Percentiles rank a stretch among this genome's conserved stretches.
phyloP scores from a whole-genome alignment of 2,113 vertebrate genomes.

The Myotis yumanensis region DNA sequence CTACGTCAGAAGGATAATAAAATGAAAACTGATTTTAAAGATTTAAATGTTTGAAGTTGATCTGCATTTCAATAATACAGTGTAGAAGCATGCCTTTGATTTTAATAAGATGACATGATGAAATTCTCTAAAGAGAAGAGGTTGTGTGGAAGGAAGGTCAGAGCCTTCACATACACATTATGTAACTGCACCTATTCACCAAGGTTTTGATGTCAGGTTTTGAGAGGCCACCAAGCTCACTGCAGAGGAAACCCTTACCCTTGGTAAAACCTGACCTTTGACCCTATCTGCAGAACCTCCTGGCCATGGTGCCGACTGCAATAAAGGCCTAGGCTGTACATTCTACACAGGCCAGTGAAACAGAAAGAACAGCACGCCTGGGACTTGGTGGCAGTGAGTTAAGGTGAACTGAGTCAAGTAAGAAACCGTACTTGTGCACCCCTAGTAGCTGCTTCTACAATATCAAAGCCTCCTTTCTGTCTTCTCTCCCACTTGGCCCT shows the following conservation, averaged over 20 bases:
- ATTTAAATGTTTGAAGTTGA: not conserved
- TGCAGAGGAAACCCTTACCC: not conserved
- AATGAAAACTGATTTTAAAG: not conserved
- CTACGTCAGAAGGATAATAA: not conserved
- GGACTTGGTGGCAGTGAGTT: not conserved
- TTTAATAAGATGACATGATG: not conserved
- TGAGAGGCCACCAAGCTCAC: not conserved
- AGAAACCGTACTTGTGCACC: not conserved
- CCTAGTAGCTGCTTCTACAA: not conserved
- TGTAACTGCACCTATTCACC: not conserved
- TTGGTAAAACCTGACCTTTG: not conserved
- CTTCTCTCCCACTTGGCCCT: not conserved
- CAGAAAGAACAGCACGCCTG: not conserved
- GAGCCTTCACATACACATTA: not conserved
- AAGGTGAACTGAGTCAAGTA: not conserved
- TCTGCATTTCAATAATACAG: not conserved
- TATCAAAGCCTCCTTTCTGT: not conserved
- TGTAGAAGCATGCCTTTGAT: not conserved
- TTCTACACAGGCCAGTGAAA: not conserved
- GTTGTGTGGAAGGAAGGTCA: not conserved
- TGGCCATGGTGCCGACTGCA: fast-evolving
- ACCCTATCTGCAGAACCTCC: too few relatives aligned
- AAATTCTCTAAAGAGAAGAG: not conserved
- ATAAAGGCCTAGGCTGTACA: not conserved
- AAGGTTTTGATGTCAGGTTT: not conserved